Evolutionary conservation across 1,140 invertebrate species (phyloP).

Genomic region (Drosophila paulistorum): DNA sequence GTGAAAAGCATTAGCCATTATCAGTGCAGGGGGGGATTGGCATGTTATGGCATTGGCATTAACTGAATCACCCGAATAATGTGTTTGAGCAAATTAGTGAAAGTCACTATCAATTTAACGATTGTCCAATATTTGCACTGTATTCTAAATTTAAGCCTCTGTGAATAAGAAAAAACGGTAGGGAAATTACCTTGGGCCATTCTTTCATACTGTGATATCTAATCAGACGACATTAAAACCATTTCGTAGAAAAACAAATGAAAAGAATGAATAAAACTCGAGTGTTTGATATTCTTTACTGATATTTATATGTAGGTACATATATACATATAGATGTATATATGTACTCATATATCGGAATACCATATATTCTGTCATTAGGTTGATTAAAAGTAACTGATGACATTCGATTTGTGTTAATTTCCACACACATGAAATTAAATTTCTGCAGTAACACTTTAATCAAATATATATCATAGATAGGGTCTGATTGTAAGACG

Average conservation of each 20-base stretch:
- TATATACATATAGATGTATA: background rate
- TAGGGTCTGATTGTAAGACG: background rate
- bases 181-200: conserved; percentile 48
- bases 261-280: background rate
- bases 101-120: conserved; percentile 5
- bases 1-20: conserved; percentile 29
- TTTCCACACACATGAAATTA: background rate
- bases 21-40: background rate
- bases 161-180: background rate
- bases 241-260: conserved; percentile 24
- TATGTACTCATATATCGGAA: background rate
- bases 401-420: conserved; percentile 2
- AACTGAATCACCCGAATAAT: conserved; percentile 16
- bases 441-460: background rate
- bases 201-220: conserved; percentile 51
- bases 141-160: background rate
- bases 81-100: conserved; percentile 4
- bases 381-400: conserved; percentile 10
- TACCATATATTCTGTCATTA: conserved; percentile 7
- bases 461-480: no score
- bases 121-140: conserved; percentile 4
- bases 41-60: background rate
- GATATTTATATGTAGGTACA: conserved; percentile 2
- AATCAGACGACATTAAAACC: conserved; percentile 65
- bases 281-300: conserved; percentile 16